Evolutionary conservation across 2,888 invertebrate genomes (phyloP).

Genomic region (Ormia ochracea): DNA sequence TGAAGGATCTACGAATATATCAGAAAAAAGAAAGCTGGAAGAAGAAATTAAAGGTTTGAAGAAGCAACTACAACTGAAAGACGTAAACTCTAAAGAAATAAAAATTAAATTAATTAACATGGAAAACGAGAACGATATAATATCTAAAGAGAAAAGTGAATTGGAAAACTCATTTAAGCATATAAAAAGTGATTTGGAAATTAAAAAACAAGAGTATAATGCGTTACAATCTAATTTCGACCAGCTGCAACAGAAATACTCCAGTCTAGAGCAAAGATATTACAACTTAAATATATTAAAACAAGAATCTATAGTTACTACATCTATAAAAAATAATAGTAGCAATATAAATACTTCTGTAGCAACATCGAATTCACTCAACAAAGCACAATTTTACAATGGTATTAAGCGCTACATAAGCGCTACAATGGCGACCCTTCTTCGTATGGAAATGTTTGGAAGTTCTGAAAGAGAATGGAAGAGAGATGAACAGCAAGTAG

Average conservation of each 20-base stretch:
- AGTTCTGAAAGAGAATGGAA: conserved; percentile 73
- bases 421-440: conserved; percentile 73
- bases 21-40: background rate
- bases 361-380: conserved; percentile 39
- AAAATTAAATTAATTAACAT: background rate
- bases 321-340: conserved; percentile 39
- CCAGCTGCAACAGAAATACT: conserved; percentile 2
- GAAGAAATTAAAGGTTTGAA: conserved; percentile 19
- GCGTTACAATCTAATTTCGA: conserved; percentile 2
- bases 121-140: conserved; percentile 16
- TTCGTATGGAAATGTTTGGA: conserved; percentile 77
- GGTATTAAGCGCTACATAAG: conserved; percentile 75
- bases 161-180: background rate
- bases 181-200: conserved; percentile 23
- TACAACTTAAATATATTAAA: conserved; percentile 36
- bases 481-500: conserved; percentile 72
- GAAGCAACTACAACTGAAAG: background rate
- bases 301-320: conserved; percentile 60
- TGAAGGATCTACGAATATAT: background rate
- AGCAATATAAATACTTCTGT: background rate
- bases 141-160: background rate
- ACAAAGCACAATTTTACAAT: conserved; percentile 74
- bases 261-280: conserved; percentile 27
- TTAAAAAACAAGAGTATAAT: background rate
- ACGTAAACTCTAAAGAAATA: background rate